phyloP scores from a whole-genome alignment of 2,888 invertebrate genomes.

The Podotricha telesiphe region DNA sequence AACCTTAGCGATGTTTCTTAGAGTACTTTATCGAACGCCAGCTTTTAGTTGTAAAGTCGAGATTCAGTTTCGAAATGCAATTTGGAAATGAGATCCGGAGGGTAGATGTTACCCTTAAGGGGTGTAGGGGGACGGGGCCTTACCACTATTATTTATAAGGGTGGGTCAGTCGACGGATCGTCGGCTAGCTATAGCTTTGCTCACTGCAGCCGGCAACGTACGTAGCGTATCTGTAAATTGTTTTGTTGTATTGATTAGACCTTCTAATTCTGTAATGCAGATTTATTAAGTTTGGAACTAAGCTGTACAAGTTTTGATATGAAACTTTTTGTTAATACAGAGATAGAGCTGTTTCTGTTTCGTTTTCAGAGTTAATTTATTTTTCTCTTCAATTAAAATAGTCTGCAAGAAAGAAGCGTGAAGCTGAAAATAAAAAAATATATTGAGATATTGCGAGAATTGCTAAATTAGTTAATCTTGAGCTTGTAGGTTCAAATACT shows the following conservation, averaged over 20 bases:
- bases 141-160: constrained; percentile 83
- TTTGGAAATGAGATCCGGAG: constrained; percentile 83
- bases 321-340: background rate
- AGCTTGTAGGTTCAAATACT: too few relatives aligned
- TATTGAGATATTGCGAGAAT: too few relatives aligned
- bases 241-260: constrained; percentile 56
- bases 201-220: constrained; percentile 64
- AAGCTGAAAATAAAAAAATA: too few relatives aligned
- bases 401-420: too few relatives aligned
- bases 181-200: constrained; percentile 55
- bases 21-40: constrained; percentile 52
- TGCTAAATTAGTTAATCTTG: too few relatives aligned
- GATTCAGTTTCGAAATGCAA: constrained; percentile 80
- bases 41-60: constrained; percentile 70
- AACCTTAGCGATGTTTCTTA: constrained; percentile 53
- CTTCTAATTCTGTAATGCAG: constrained; percentile 28
- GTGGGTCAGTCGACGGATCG: constrained; percentile 78
- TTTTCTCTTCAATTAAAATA: too few relatives aligned
- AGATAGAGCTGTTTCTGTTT: background rate
- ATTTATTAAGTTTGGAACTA: background rate
- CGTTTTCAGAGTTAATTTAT: background rate
- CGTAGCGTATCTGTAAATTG: constrained; percentile 67
- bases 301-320: background rate
- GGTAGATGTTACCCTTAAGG: constrained; percentile 74
- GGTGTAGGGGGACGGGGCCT: constrained; percentile 70